These are phyloP conservation scores for Podiceps cristatus DNA, from an alignment of 2,113 vertebrate species.

Conservation along the genomic window DNA sequence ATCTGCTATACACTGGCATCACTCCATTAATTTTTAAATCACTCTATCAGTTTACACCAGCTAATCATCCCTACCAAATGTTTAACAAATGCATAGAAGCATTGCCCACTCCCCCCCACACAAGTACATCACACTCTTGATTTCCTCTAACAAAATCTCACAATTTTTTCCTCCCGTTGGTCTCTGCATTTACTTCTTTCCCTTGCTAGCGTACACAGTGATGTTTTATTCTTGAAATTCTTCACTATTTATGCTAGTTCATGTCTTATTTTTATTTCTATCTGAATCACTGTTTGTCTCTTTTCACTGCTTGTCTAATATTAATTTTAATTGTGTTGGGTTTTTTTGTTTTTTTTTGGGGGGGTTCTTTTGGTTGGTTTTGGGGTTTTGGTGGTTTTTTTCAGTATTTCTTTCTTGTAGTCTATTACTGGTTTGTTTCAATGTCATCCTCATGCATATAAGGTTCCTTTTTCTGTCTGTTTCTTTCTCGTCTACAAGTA, in stretches of 20 bases:
- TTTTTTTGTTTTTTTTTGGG: no score
- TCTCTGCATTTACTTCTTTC: background rate
- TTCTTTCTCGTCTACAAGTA: background rate
- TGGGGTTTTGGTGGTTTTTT: accelerated
- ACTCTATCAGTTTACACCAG: constrained; percentile 6
- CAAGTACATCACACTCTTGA: background rate
- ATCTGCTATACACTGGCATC: background rate
- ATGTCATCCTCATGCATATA: background rate
- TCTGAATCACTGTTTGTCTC: background rate
- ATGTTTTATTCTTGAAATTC: background rate
- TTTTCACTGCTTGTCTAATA: background rate
- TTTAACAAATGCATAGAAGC: constrained; percentile 24
- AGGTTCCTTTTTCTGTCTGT: background rate
- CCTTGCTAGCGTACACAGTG: background rate
- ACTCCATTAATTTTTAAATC: constrained; percentile 18
- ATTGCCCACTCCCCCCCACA: background rate
- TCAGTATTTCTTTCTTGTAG: background rate
- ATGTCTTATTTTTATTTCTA: background rate
- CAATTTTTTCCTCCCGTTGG: background rate
- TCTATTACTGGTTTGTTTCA: background rate
- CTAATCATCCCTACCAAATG: constrained; percentile 50
- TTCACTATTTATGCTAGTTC: background rate
- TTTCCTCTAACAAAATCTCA: background rate
- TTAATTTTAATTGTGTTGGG: background rate
- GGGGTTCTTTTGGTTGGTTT: no score